Evolutionary conservation across 2,113 vertebrate genomes (phyloP).

Genomic region (Aspidoscelis tigris): DNA sequence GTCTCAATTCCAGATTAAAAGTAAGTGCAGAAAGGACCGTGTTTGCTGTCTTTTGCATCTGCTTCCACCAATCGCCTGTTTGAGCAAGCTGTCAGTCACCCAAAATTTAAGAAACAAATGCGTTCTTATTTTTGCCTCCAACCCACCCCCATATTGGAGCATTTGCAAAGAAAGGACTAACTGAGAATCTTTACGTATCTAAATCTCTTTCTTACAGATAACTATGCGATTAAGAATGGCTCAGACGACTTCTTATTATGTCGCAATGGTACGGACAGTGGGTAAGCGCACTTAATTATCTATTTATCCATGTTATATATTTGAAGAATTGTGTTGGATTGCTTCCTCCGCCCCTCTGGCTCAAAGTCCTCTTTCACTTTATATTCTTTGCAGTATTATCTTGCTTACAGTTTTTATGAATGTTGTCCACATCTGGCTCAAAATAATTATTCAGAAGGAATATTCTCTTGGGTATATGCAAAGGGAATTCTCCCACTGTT

Average conservation of each 20-base stretch:
- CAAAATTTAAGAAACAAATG: too few relatives aligned
- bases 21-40: too few relatives aligned
- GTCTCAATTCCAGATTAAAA: too few relatives aligned
- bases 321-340: neutral
- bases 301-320: neutral
- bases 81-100: too few relatives aligned
- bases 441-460: too few relatives aligned
- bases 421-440: neutral
- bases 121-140: too few relatives aligned
- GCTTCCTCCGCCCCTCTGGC: too few relatives aligned
- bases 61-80: too few relatives aligned
- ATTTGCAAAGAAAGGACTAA: neutral
- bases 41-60: too few relatives aligned
- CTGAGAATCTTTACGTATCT: too few relatives aligned
- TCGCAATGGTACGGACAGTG: slow-evolving; percentile 83
- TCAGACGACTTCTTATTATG: slow-evolving; percentile 89
- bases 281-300: slow-evolving; percentile 78
- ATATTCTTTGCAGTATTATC: neutral
- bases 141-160: neutral
- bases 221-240: slow-evolving; percentile 79
- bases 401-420: neutral
- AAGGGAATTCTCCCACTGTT: neutral
- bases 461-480: neutral
- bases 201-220: slow-evolving; percentile 67
- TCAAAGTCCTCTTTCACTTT: neutral